Percentiles rank a stretch among this genome's conserved stretches.
These are phyloP conservation scores for Oceanodroma tethys DNA, from an alignment of 2,113 vertebrate species.

Conservation along the genomic window DNA sequence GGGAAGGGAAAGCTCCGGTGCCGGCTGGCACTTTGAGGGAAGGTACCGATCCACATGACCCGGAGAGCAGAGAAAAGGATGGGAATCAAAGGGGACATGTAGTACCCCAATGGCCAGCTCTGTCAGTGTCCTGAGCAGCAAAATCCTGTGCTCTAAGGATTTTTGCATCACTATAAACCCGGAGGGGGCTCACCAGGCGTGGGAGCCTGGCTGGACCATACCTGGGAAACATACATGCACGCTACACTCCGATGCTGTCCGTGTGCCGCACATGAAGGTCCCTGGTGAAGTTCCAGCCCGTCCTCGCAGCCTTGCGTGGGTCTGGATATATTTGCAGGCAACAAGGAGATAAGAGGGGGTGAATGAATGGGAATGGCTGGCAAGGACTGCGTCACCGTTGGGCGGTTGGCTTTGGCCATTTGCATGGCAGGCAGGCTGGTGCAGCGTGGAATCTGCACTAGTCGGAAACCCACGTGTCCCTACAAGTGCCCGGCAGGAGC, in stretches of 20 bases:
- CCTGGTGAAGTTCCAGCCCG: neutral
- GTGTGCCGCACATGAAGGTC: fast-evolving
- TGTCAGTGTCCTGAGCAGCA: neutral
- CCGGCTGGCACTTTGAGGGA: fast-evolving
- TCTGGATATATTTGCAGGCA: neutral
- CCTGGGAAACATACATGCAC: fast-evolving
- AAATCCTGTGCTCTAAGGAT: neutral
- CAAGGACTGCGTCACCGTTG: fast-evolving
- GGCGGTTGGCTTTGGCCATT: neutral
- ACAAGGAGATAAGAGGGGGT: neutral
- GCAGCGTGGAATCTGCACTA: neutral
- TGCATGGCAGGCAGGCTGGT: neutral
- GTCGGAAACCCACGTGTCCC: neutral
- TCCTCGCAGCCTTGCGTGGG: no score
- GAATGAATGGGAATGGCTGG: fast-evolving
- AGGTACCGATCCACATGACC: fast-evolving
- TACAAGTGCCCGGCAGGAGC: neutral
- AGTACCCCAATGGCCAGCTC: neutral
- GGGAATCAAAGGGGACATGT: no score
- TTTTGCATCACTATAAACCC: neutral
- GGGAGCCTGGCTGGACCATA: neutral
- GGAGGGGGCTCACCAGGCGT: neutral
- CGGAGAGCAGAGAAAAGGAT: neutral
- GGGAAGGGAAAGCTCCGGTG: neutral
- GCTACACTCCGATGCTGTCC: fast-evolving